Base-by-base conservation (phyloP, 92 coral and sea anemone species). In the Zoanthus sociatus region DNA sequence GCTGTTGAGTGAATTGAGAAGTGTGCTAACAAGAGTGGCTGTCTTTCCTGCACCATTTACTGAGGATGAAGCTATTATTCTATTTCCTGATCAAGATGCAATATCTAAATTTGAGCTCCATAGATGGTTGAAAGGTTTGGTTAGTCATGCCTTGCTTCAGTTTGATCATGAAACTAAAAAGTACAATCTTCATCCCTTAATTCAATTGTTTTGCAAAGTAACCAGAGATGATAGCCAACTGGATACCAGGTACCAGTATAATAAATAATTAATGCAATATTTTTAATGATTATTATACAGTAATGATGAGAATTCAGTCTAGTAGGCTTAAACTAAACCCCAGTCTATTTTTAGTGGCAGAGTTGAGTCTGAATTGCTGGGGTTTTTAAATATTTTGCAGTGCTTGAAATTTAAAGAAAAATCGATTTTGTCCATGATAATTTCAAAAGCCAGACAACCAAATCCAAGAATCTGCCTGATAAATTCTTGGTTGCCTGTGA, bases 141-240 rank as follows among this genome's bases (percentile, higher is more conserved):
- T 14, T 44, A 54, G 70, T 12, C 91, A 91, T 76, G 84, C 98
- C 26, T 89, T 94, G 47, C 66, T 94, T 69, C 86, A 93, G 48
- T 51, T 48, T 72, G 98, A 91, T 74, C 37, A n/a, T 1, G 84
- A 15, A 15, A 33, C 58, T 37, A 21, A 33, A 17, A 61, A 74
- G 32, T 94, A 94, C 92, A 90, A 93, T 71, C 82, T 94, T 33
- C 98, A 94, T 85, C 95, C 90, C 64, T 79, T 92, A 32, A 87
- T 94, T 11, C 98, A 93, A 69, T 84, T 94, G 13, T 92, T 88
- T 18, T 88, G 95, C 56, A 90, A 86, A 70, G 77, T 87, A 26
- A 67, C 90, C 11, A 76, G 61, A 16, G 78, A 79, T 7, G 94
- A 87, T 13, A 33, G 20, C 6, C 68, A 56, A 11, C 37, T 87